These are phyloP conservation scores for Amblyornis subalaris DNA, from an alignment of 2,113 vertebrate genomes.

Conservation along the genomic window DNA sequence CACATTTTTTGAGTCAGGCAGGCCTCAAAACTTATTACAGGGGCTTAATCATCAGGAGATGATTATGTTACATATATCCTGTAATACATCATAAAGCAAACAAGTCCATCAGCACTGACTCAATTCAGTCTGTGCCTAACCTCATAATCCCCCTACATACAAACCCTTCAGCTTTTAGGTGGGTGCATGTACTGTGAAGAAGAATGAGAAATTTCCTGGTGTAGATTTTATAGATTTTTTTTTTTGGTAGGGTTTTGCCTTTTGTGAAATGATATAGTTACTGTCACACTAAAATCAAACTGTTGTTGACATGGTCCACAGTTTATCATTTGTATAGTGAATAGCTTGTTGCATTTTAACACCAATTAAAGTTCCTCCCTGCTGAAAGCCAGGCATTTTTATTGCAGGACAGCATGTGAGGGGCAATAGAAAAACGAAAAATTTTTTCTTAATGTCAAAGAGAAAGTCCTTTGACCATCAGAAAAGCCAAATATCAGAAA, in stretches of 20 bases:
- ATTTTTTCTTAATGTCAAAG: not conserved
- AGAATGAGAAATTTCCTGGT: not conserved
- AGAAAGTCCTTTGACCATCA: not conserved
- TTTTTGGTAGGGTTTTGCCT: not conserved
- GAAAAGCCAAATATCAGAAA: not conserved
- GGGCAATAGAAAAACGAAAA: not conserved
- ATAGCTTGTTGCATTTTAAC: not conserved
- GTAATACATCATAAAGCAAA: not conserved
- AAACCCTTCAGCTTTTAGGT: not conserved
- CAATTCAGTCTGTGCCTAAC: not conserved
- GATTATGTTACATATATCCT: not conserved
- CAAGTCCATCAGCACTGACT: not conserved
- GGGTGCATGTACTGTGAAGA: not conserved
- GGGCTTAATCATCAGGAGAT: not conserved
- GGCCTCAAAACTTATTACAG: not conserved
- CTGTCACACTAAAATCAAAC: not conserved
- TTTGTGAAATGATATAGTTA: not conserved
- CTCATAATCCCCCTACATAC: not conserved
- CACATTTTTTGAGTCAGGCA: not conserved
- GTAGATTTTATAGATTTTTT: not conserved
- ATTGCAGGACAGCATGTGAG: not conserved
- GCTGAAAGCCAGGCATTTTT: not conserved
- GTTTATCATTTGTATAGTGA: not conserved
- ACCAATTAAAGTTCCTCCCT: not conserved
- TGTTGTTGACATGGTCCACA: not conserved